These are phyloP conservation scores for Trichechus manatus DNA, from an alignment of 2,113 vertebrate species.

Conservation along the genomic window DNA sequence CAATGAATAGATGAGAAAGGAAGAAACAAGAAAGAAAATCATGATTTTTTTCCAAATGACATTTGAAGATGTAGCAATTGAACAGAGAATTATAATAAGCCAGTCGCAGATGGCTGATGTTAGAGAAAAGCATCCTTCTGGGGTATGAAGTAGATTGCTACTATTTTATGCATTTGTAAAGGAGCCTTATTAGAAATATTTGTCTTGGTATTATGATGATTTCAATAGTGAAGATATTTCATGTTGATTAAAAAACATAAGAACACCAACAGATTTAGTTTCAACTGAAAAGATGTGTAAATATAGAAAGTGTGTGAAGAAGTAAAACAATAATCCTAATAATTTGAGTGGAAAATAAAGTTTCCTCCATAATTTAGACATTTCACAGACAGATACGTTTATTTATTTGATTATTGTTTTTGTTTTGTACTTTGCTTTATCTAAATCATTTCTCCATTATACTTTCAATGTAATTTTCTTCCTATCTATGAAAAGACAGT, in stretches of 20 bases:
- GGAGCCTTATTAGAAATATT: background rate
- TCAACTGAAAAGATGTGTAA: background rate
- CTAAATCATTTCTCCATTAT: background rate
- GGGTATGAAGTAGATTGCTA: background rate
- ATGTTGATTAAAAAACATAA: conserved; percentile 17
- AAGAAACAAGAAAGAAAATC: background rate
- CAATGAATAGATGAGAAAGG: background rate
- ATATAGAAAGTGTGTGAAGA: background rate
- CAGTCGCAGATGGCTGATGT: background rate
- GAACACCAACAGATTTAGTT: background rate
- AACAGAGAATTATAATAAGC: background rate
- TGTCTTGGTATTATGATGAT: background rate
- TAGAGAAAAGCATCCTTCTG: background rate
- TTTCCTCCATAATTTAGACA: background rate
- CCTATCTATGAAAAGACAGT: background rate
- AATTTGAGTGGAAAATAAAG: background rate
- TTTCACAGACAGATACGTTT: background rate
- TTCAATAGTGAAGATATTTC: conserved; percentile 16
- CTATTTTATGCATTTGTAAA: background rate
- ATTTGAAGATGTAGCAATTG: background rate
- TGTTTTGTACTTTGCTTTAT: background rate
- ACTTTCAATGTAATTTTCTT: background rate
- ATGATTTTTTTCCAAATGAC: conserved; percentile 10
- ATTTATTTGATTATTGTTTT: background rate
- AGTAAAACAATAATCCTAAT: background rate